Percentiles rank a stretch among this genome's conserved stretches.
phyloP scores from a whole-genome alignment of 37 sponge, comb jelly and placozoan genomes.

The Amphimedon queenslandica region DNA sequence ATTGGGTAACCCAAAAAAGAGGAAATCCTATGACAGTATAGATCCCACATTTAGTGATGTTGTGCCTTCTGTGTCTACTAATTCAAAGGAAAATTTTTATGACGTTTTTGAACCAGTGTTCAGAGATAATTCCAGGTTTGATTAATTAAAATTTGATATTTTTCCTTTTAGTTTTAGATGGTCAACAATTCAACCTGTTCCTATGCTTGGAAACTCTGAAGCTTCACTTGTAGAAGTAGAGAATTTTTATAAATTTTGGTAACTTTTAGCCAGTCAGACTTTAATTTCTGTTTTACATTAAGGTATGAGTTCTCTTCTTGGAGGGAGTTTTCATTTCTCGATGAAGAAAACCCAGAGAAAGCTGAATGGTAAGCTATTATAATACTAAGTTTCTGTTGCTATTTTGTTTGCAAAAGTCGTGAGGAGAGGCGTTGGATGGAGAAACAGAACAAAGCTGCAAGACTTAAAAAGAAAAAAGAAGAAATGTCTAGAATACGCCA shows the following conservation, averaged over 20 bases:
- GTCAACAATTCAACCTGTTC: conserved; percentile 83
- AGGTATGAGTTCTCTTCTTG: conserved; percentile 93
- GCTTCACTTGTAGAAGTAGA: conserved; percentile 70
- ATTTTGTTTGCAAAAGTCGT: conserved; percentile 46
- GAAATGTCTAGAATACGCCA: conserved; percentile 71
- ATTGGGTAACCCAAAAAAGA: conserved; percentile 45
- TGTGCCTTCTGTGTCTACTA: conserved; percentile 50
- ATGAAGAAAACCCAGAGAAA: conserved; percentile 89
- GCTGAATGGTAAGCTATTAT: conserved; percentile 71
- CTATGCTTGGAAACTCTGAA: conserved; percentile 59
- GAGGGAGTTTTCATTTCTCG: conserved; percentile 96
- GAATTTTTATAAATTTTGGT: conserved; percentile 90
- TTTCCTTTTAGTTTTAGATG: conserved; percentile 32
- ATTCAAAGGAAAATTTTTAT: conserved; percentile 79
- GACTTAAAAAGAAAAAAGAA: conserved; percentile 82
- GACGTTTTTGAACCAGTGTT: conserved; percentile 73
- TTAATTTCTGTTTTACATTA: neutral
- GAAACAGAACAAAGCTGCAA: conserved; percentile 87
- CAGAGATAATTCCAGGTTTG: conserved; percentile 62
- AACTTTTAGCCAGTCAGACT: neutral
- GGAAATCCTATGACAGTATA: conserved; percentile 89
- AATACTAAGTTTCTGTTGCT: neutral
- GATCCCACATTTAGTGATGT: conserved; percentile 86
- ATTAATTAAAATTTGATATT: neutral
- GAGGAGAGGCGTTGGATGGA: conserved; percentile 95